Conservation (phyloP, 1,140 invertebrate genomes). For the Drosophila murphyi region DNA sequence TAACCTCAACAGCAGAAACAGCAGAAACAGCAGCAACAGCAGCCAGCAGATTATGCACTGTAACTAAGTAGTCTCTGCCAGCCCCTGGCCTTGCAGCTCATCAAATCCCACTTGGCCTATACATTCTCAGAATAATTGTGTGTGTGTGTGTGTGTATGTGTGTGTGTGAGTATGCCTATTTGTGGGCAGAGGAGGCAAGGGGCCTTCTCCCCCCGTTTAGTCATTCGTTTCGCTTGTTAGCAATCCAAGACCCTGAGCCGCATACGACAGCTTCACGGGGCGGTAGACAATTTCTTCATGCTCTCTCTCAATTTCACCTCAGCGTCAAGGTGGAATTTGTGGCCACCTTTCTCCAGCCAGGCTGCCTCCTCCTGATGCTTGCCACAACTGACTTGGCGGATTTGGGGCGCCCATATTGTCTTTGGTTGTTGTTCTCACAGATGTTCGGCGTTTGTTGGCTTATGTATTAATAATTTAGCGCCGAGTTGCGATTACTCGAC, state of each 20-base stretch:
- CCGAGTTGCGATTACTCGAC: constrained; percentile 68
- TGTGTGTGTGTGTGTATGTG: constrained; percentile 21
- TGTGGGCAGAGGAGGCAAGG: constrained; percentile 22
- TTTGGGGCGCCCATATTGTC: constrained; percentile 36
- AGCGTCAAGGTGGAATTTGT: constrained; percentile 42
- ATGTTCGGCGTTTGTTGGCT: constrained; percentile 51
- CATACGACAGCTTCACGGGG: constrained; percentile 49
- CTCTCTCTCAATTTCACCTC: constrained; percentile 39
- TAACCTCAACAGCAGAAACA: constrained; percentile 36
- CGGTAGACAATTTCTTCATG: constrained; percentile 45
- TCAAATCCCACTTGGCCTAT: constrained; percentile 39
- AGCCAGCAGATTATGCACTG: constrained; percentile 41
- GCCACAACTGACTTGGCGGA: constrained; percentile 63
- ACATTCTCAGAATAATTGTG: constrained; percentile 37
- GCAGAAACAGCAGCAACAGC: constrained; percentile 11
- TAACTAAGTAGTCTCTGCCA: constrained; percentile 21
- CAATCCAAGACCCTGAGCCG: constrained; percentile 45
- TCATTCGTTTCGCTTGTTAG: constrained; percentile 80
- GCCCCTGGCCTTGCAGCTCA: background rate
- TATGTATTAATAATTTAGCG: constrained; percentile 78
- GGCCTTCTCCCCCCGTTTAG: constrained; percentile 52
- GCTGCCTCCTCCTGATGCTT: background rate
- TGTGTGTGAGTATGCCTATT: constrained; percentile 19
- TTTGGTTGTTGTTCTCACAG: constrained; percentile 43
- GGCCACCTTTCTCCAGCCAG: background rate